Evolutionary conservation across 2,888 invertebrate species (phyloP).

Genomic region (Acrobasis consociella): DNA sequence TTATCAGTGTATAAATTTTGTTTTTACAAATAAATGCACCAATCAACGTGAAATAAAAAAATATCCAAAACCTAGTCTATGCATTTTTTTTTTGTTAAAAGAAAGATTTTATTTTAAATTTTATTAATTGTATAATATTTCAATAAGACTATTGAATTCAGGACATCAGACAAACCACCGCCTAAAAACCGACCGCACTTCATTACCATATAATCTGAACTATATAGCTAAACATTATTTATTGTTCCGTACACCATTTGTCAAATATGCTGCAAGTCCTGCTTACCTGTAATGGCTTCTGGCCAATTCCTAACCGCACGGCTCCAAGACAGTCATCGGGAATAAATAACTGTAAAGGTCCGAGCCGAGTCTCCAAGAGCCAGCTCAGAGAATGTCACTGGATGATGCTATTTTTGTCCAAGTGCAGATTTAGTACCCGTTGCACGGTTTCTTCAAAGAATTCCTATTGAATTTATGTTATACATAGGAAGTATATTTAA

Average conservation of each 20-base stretch:
- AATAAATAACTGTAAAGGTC: constrained; percentile 49
- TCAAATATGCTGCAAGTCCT: not conserved
- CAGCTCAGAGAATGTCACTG: constrained; percentile 62
- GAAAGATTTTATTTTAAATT: too few species aligned
- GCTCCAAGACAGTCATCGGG: constrained; percentile 39
- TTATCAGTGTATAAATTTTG: too few species aligned
- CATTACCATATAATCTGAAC: not conserved
- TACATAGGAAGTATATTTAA: constrained; percentile 82
- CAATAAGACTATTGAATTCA: too few species aligned
- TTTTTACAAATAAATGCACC: too few species aligned
- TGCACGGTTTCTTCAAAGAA: constrained; percentile 78
- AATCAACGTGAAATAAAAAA: too few species aligned
- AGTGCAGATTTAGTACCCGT: constrained; percentile 67
- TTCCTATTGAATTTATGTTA: constrained; percentile 75
- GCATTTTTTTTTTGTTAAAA: too few species aligned
- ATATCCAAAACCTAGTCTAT: too few species aligned
- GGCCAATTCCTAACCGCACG: not conserved
- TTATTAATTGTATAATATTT: too few species aligned
- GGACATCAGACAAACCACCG: too few species aligned
- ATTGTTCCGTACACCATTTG: not conserved
- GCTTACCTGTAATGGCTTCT: not conserved
- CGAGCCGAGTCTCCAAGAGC: constrained; percentile 31
- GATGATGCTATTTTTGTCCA: constrained; percentile 69
- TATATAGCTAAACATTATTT: not conserved
- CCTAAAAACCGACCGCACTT: too few species aligned